Percentiles rank a stretch among this genome's conserved stretches.
Conservation (phyloP, 2,797 vertebrate genomes). For the Florisuga fusca region DNA sequence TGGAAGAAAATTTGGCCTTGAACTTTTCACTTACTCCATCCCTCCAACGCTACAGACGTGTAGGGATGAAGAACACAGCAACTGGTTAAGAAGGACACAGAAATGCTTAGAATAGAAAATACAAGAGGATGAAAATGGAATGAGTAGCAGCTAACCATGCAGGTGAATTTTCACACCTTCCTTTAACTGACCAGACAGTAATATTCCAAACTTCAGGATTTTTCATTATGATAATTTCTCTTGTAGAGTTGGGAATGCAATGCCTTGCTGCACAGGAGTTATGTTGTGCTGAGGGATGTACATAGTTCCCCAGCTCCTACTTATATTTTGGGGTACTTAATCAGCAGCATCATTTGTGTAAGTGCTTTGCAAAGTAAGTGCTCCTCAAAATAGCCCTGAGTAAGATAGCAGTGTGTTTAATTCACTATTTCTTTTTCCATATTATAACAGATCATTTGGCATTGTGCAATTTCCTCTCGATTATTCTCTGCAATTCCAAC, state of each 20-base stretch:
- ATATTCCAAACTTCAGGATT: not conserved
- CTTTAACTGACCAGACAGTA: not conserved
- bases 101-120: not conserved
- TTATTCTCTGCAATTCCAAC: not conserved
- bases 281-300: not conserved
- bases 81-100: not conserved
- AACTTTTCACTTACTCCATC: not conserved
- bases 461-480: not conserved
- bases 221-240: not conserved
- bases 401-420: not conserved
- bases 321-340: not conserved
- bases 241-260: not conserved
- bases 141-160: not conserved
- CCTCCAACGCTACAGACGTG: not conserved
- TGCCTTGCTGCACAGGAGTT: not conserved
- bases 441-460: not conserved
- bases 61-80: not conserved
- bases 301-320: not conserved
- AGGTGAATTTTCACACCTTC: not conserved
- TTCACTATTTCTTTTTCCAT: not conserved
- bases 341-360: not conserved
- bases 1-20: not conserved
- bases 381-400: not conserved
- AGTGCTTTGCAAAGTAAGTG: not conserved
- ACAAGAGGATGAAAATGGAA: not conserved